phyloP scores from a whole-genome alignment of 2,888 invertebrate genomes.

The Desoria tigrina region DNA sequence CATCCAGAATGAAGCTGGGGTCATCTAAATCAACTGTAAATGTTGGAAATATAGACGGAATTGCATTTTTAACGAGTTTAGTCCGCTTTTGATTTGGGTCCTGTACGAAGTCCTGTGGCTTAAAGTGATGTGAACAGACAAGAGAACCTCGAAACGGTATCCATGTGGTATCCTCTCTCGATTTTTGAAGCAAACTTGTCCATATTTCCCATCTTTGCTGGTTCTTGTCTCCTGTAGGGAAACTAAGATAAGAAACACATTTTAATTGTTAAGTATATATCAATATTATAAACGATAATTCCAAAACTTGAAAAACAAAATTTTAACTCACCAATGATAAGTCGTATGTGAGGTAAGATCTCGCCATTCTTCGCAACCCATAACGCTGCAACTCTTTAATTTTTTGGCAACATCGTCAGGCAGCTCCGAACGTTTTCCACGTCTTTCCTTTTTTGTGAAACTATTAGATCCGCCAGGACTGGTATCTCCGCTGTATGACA shows the following conservation, averaged over 20 bases:
- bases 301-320: too few species aligned
- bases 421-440: conserved; percentile 18
- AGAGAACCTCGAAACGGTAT: conserved; percentile 37
- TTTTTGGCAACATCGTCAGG: conserved; percentile 35
- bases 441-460: conserved; percentile 11
- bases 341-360: conserved; percentile 33
- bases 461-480: neutral
- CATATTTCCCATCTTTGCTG: conserved; percentile 40
- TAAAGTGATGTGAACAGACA: conserved; percentile 40
- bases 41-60: conserved; percentile 36
- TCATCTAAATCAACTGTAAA: conserved; percentile 30
- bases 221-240: conserved; percentile 40
- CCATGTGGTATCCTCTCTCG: conserved; percentile 30
- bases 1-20: conserved; percentile 9
- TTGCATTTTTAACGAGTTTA: conserved; percentile 33
- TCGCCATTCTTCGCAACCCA: conserved; percentile 38
- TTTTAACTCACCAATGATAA: conserved; percentile 39
- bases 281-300: neutral
- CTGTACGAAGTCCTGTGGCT: conserved; percentile 29
- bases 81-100: conserved; percentile 28
- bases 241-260: conserved; percentile 19
- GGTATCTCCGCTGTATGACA: too few species aligned
- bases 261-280: neutral
- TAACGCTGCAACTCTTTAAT: conserved; percentile 33
- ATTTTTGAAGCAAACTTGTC: conserved; percentile 31